Evolutionary conservation across 2,797 vertebrate genomes (phyloP).

Genomic region (Aphelocoma californica): DNA sequence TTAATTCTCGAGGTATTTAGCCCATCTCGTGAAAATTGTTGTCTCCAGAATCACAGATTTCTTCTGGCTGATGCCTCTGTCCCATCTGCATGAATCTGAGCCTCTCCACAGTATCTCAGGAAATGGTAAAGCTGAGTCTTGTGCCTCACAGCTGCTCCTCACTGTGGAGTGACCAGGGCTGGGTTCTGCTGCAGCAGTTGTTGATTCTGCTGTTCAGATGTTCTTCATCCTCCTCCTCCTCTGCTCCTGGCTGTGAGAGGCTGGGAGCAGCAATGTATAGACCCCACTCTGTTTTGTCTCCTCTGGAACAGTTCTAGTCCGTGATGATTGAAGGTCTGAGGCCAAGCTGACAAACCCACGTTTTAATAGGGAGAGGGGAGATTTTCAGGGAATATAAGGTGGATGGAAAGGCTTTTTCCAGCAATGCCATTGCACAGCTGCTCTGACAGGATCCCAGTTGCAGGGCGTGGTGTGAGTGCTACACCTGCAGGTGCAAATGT

Average conservation of each 20-base stretch:
- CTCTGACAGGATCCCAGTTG: not conserved
- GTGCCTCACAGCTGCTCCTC: not conserved
- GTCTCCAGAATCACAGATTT: not conserved
- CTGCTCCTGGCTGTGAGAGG: not conserved
- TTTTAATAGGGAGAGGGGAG: not conserved
- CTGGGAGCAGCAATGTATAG: not conserved
- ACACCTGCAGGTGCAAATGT: not conserved
- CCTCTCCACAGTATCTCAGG: not conserved
- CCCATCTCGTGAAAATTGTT: not conserved
- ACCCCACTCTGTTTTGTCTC: not conserved
- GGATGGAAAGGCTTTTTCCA: not conserved
- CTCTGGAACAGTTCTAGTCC: not conserved
- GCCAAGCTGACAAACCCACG: not conserved
- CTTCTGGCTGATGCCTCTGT: not conserved
- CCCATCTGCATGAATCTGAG: not conserved
- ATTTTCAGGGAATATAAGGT: not conserved
- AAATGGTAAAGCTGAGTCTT: not conserved
- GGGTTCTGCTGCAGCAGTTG: not conserved
- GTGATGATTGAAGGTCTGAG: not conserved
- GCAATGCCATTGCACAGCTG: not conserved
- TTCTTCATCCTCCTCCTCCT: not conserved
- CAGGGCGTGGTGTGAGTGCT: not conserved
- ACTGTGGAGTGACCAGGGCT: not conserved
- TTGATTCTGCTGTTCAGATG: not conserved
- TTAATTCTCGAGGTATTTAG: not conserved